phyloP scores from a whole-genome alignment of 2,113 vertebrate genomes.

The rabbit (Oryctolagus cuniculus) region mOryCun1.1 NC_091434.1:87829001-87829500 shows the following conservation, averaged over 20 bases:
- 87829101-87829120: constrained; percentile 21
- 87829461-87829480: no score
- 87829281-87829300: neutral
- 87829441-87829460: no score
- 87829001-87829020: neutral
- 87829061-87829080: neutral
- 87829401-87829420: no score
- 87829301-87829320: constrained; percentile 1
- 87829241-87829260: neutral
- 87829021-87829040: constrained; percentile 1
- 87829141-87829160: neutral
- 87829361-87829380: no score
- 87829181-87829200: constrained; percentile 8
- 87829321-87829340: constrained; percentile 23
- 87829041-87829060: neutral
- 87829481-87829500: no score
- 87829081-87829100: neutral
- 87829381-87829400: no score
- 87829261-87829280: neutral
- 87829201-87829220: constrained; percentile 23
- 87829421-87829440: no score
- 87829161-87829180: constrained; percentile 22
- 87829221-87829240: neutral
- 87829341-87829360: no score
- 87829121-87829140: neutral